Percentiles rank a stretch among this genome's conserved stretches.
These are phyloP conservation scores for Nymphalis polychloros DNA, from an alignment of 2,888 invertebrate genomes.

Conservation along the genomic window DNA sequence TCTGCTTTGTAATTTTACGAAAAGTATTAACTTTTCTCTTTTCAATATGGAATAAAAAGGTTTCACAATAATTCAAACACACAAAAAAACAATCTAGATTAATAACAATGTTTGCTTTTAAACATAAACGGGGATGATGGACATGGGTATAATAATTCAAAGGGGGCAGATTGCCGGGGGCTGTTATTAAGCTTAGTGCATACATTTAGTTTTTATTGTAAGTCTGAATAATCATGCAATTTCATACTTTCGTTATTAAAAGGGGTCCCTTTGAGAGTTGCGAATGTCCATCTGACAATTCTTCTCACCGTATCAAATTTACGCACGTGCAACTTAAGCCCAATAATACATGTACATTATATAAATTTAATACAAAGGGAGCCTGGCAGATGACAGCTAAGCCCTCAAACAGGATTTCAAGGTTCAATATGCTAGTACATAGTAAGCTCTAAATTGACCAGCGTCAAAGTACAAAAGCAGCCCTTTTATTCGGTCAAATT, in stretches of 20 bases:
- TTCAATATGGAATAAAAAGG: too few species aligned
- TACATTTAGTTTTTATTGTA: not conserved
- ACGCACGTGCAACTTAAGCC: slow-evolving; percentile 26
- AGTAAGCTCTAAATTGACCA: not conserved
- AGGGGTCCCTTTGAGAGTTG: not conserved
- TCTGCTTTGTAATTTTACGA: too few species aligned
- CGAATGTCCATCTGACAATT: not conserved
- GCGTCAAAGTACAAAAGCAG: not conserved
- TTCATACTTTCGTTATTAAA: not conserved
- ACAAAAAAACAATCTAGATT: too few species aligned
- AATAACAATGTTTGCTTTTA: too few species aligned
- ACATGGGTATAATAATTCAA: not conserved
- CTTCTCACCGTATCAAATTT: slow-evolving; percentile 3
- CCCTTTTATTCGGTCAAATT: not conserved
- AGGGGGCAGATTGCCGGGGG: not conserved
- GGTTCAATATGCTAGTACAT: slow-evolving; percentile 8
- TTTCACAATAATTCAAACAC: too few species aligned
- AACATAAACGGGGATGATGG: too few species aligned
- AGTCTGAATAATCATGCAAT: not conserved
- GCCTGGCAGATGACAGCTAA: slow-evolving; percentile 11
- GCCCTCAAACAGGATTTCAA: slow-evolving; percentile 21
- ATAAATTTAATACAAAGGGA: slow-evolving; percentile 13
- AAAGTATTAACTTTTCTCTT: too few species aligned
- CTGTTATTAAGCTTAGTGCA: not conserved
- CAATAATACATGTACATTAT: slow-evolving; percentile 4